Evolutionary conservation across 2,113 vertebrate species (phyloP).

Genomic region (Nothobranchius furzeri): DNA sequence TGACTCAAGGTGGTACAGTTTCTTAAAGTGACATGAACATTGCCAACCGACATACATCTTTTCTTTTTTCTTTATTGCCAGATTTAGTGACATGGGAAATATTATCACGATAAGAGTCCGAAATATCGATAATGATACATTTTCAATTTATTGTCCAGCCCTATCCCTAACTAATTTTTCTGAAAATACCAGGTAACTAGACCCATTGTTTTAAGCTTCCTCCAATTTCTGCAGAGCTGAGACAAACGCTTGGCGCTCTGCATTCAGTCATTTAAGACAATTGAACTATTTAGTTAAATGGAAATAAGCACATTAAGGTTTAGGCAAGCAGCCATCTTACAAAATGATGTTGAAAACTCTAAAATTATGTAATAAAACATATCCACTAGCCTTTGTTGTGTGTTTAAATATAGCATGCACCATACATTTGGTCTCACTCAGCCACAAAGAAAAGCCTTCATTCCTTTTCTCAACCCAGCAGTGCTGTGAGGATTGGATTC

Average conservation of each 20-base stretch:
- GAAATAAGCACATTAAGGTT: not conserved
- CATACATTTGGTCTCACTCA: not conserved
- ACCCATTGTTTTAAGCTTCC: not conserved
- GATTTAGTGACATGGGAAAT: no score
- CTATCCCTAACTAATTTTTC: not conserved
- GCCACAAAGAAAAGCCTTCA: not conserved
- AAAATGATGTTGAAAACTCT: no score
- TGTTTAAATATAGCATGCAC: not conserved
- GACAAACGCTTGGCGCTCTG: not conserved
- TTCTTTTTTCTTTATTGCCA: no score
- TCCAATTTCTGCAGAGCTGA: not conserved
- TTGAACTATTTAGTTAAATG: not conserved
- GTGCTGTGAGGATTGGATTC: not conserved
- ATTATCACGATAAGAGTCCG: no score
- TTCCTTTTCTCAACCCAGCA: not conserved
- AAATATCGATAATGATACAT: no score
- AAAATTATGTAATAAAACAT: no score
- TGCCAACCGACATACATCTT: no score
- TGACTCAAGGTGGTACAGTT: no score
- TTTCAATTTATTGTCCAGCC: no score
- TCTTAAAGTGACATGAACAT: no score
- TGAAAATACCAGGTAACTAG: not conserved
- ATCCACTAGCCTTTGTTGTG: no score
- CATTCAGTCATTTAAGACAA: not conserved
- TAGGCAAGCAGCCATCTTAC: not conserved